Evolutionary conservation across 2,888 invertebrate genomes (phyloP).

Genomic region (Strigamia maritima): DNA sequence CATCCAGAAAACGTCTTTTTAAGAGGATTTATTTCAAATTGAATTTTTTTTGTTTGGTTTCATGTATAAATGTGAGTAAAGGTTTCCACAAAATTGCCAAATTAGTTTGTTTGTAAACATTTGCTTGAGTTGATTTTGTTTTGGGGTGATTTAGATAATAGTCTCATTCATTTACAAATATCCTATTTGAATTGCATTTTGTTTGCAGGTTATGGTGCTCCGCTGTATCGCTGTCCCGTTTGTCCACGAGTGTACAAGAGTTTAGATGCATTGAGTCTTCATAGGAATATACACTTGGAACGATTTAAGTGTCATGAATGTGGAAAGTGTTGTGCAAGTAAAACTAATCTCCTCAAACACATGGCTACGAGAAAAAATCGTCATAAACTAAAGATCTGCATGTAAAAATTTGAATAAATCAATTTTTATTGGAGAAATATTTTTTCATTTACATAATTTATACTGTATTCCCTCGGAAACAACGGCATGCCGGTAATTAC

Average conservation of each 20-base stretch:
- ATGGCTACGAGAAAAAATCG: not conserved
- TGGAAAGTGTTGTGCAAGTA: conserved; percentile 36
- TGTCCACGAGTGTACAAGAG: conserved; percentile 12
- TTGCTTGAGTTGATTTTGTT: not conserved
- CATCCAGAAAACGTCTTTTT: too few relatives aligned
- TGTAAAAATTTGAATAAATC: not conserved
- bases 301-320: conserved; percentile 35
- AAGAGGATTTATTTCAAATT: too few relatives aligned
- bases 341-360: not conserved
- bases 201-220: not conserved
- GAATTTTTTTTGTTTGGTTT: too few relatives aligned
- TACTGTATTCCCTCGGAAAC: too few relatives aligned
- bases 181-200: not conserved
- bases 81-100: not conserved
- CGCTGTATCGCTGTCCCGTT: not conserved
- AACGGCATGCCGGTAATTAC: too few relatives aligned
- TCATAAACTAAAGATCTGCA: not conserved
- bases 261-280: conserved; percentile 11
- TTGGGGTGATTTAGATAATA: not conserved
- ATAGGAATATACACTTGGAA: conserved; percentile 27
- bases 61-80: too few relatives aligned
- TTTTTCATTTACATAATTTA: not conserved
- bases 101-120: not conserved
- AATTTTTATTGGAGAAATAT: not conserved
- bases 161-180: not conserved